These are phyloP conservation scores for Onychostruthus taczanowskii DNA, from an alignment of 2,113 vertebrate species.

Conservation along the genomic window DNA sequence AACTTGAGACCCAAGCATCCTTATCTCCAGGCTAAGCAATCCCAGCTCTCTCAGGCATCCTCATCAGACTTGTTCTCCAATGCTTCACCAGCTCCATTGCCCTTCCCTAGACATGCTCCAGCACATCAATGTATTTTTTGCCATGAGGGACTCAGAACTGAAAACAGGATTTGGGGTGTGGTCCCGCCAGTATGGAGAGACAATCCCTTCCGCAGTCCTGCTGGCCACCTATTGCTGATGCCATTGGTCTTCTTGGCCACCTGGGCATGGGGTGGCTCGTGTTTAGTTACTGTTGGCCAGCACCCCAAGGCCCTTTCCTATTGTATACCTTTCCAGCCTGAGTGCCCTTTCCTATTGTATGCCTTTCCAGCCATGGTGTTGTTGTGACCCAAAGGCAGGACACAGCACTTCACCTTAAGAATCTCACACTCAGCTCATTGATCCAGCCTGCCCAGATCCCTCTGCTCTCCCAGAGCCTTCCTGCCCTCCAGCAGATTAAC, in stretches of 20 bases:
- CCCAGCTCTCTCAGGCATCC: neutral
- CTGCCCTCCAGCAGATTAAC: neutral
- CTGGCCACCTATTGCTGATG: neutral
- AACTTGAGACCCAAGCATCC: neutral
- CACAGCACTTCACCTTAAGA: neutral
- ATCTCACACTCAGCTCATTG: no score
- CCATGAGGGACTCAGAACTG: neutral
- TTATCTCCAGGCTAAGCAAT: neutral
- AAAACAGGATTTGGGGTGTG: neutral
- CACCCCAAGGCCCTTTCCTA: neutral
- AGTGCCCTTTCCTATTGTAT: rapidly evolving
- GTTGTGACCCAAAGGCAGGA: neutral
- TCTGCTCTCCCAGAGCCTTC: neutral
- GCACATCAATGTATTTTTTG: neutral
- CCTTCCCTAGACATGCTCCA: neutral
- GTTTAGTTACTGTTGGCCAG: neutral
- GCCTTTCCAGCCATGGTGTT: neutral
- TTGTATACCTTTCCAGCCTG: neutral
- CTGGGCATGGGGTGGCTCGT: neutral
- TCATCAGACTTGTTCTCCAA: neutral
- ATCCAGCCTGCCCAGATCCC: no score
- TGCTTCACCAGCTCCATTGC: neutral
- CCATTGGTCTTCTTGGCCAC: neutral
- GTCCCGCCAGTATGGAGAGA: no score
- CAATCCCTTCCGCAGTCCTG: neutral